Base-by-base conservation (phyloP, 2,888 invertebrate species). In the Nemapogon koenigi region DNA sequence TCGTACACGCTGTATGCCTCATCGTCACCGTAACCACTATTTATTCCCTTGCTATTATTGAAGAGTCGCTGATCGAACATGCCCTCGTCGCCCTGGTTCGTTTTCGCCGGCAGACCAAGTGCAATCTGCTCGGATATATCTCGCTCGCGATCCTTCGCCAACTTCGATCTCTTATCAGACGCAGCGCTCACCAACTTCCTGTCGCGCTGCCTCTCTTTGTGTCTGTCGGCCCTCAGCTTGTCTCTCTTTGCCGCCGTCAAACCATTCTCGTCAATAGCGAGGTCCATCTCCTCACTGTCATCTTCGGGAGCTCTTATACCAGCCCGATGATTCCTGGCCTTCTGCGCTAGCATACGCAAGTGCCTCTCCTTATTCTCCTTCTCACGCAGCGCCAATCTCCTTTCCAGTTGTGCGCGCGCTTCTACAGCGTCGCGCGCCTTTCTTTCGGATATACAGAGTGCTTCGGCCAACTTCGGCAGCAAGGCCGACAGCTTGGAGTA, bases 41-140 rank as follows among this genome's bases (percentile, higher is more conserved):
- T 97, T 88, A 99, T 90, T 36, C 94, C 94, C 54, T 91, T 91
- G 37, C 84, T 88, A 46, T 94, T 95, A 53, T 98, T 98, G 64
- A 99, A 98, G 10, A 99, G 78, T 19, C 99, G 79, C 61, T 97
- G 95, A 72, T 99, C 99, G 62, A 97, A 99, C 60, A 92, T 87
- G 0, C 87, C 85, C 54, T 96, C 97, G 0, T 87, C 88, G 4
- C 83, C 84, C 6, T 61, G 64, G 27, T 44, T 53, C 3, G 84
- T 84, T 57, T 91, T 90, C 0, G 95, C 90, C 0, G 98, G 98
- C 73, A 98, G 72, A 0, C 98, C 98, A 10, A 99, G 82, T 0
- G 99, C 99, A 48, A 99, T 98, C 78, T 98, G 96, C 61, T 99
- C 99, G 6, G 96, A 97, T 41, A 99, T 96, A 57, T 99, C 99